These are phyloP conservation scores for Julus scanicus DNA, from an alignment of 2,888 invertebrate genomes.

Conservation along the genomic window DNA sequence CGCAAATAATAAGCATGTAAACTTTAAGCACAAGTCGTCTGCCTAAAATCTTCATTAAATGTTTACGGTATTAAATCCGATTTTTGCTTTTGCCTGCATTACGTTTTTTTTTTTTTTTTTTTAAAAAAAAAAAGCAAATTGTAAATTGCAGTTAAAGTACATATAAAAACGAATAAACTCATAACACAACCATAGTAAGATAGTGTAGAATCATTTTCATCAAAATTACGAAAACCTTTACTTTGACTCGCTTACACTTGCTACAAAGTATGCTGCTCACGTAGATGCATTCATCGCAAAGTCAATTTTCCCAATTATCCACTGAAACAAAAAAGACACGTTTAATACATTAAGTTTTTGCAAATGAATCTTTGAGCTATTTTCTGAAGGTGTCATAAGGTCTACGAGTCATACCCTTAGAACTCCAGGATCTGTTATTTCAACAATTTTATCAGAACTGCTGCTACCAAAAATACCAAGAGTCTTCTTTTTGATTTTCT, in stretches of 20 bases:
- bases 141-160: neutral
- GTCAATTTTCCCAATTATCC: conserved; percentile 40
- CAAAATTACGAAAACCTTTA: neutral
- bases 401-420: too few species aligned
- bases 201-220: neutral
- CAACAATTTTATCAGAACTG: conserved; percentile 73
- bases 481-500: conserved; percentile 70
- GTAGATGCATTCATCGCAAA: conserved; percentile 7
- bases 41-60: neutral
- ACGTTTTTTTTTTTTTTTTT: too few species aligned
- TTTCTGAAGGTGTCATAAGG: neutral
- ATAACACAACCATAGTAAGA: neutral
- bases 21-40: neutral
- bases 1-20: neutral
- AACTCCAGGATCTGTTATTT: conserved; percentile 63
- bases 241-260: neutral
- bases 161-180: neutral
- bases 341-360: neutral
- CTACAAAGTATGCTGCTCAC: neutral
- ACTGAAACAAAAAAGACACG: neutral
- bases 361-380: neutral
- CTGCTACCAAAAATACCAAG: conserved; percentile 74
- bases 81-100: neutral
- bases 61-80: neutral
- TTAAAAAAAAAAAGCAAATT: neutral